These are phyloP conservation scores for Hemibagrus wyckioides DNA, from an alignment of 2,113 vertebrate species.

Conservation along the genomic window DNA sequence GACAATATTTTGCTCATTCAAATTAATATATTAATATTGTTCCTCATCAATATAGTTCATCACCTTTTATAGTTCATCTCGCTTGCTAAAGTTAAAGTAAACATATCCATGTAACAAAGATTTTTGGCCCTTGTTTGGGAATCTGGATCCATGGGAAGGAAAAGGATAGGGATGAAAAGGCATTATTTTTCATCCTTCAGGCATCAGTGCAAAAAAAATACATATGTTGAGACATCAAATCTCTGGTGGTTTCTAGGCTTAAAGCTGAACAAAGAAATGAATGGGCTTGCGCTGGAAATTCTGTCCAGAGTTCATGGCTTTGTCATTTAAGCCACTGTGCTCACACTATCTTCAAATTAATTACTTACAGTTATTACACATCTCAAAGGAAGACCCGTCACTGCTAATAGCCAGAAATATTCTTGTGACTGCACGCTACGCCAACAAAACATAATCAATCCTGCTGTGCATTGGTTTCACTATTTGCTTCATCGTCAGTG, in stretches of 20 bases:
- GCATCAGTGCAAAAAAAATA: conserved; percentile 7
- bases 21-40: neutral
- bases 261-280: neutral
- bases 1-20: neutral
- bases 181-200: conserved; percentile 11
- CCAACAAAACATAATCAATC: conserved; percentile 19
- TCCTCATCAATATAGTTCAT: neutral
- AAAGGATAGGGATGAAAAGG: neutral
- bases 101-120: neutral
- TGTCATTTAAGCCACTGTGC: conserved; percentile 19
- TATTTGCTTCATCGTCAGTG: conserved; percentile 34
- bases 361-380: conserved; percentile 35
- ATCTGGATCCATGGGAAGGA: neutral
- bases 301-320: conserved; percentile 6
- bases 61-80: neutral
- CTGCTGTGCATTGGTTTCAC: conserved; percentile 12
- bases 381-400: conserved; percentile 30
- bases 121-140: neutral
- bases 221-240: conserved; percentile 15
- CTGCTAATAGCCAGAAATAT: conserved; percentile 25
- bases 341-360: conserved; percentile 12
- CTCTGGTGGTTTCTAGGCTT: neutral
- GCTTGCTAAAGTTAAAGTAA: conserved; percentile 8
- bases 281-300: neutral
- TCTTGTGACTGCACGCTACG: neutral